phyloP scores from a whole-genome alignment of 2,888 invertebrate species.

The Malacosoma neustria region DNA sequence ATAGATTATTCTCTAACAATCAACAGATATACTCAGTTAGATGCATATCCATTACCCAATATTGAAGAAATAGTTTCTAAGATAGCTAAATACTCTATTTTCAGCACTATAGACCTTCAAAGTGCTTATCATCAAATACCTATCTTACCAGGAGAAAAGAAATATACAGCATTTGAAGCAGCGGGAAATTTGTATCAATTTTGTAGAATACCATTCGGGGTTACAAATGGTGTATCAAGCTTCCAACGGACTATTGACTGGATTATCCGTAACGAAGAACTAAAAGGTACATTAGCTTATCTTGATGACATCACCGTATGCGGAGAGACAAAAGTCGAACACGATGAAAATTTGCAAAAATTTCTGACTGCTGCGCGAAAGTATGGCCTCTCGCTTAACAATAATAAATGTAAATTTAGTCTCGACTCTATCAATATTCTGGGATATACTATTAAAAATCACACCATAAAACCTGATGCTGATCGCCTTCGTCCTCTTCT shows the following conservation, averaged over 20 bases:
- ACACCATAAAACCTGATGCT: neutral
- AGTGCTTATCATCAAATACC: conserved; percentile 3
- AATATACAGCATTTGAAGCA: conserved; percentile 3
- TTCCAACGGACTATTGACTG: too few species aligned
- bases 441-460: too few species aligned
- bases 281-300: too few species aligned
- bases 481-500: neutral
- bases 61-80: conserved; percentile 8
- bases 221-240: too few species aligned
- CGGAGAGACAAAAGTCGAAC: too few species aligned
- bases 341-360: neutral
- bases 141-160: conserved; percentile 1
- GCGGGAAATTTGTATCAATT: neutral
- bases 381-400: too few species aligned
- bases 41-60: conserved; percentile 15
- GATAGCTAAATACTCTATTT: conserved; percentile 2
- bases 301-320: too few species aligned
- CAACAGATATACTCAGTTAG: conserved; percentile 15
- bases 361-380: too few species aligned
- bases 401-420: too few species aligned
- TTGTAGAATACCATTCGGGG: neutral
- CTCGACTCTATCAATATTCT: too few species aligned
- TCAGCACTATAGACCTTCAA: neutral
- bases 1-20: conserved; percentile 14
- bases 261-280: too few species aligned